Percentiles rank a stretch among this genome's conserved stretches.
phyloP scores from a whole-genome alignment of 2,888 invertebrate species.

The Lithodes maja region DNA sequence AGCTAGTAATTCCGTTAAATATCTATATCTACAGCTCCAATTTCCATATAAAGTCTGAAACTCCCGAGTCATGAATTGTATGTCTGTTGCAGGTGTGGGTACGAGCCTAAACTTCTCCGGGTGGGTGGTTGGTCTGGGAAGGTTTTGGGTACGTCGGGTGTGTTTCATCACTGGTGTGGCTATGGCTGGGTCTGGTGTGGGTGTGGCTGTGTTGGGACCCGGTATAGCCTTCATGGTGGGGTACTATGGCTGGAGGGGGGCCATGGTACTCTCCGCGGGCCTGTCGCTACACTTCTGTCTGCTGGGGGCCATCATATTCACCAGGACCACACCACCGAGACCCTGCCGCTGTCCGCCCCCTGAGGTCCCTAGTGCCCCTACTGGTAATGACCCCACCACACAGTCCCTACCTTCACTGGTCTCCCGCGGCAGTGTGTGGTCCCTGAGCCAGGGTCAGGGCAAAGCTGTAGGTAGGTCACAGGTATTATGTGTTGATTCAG shows the following conservation, averaged over 20 bases:
- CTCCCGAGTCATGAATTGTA: too few species aligned
- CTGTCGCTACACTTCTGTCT: constrained; percentile 71
- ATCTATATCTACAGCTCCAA: too few species aligned
- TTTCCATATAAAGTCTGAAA: too few species aligned
- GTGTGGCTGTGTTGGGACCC: constrained; percentile 71
- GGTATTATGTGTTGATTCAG: too few species aligned
- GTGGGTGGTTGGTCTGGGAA: constrained; percentile 71
- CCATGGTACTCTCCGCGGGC: constrained; percentile 71
- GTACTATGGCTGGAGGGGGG: constrained; percentile 72
- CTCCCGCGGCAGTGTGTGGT: constrained; percentile 48
- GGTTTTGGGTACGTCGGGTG: constrained; percentile 70
- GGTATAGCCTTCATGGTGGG: constrained; percentile 65
- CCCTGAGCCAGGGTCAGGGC: constrained; percentile 21
- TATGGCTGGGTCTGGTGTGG: constrained; percentile 71
- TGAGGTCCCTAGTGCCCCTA: background rate
- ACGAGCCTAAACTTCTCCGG: constrained; percentile 71
- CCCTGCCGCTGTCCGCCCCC: background rate
- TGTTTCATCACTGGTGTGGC: constrained; percentile 71
- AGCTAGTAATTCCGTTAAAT: too few species aligned
- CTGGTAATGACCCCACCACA: background rate
- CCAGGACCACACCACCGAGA: background rate
- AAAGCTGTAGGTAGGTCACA: background rate
- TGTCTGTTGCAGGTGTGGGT: constrained; percentile 72
- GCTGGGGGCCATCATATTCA: constrained; percentile 70
- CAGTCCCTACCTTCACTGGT: constrained; percentile 1